These are phyloP conservation scores for Danio tinwini DNA, from an alignment of 2,797 vertebrate species.

Conservation along the genomic window DNA sequence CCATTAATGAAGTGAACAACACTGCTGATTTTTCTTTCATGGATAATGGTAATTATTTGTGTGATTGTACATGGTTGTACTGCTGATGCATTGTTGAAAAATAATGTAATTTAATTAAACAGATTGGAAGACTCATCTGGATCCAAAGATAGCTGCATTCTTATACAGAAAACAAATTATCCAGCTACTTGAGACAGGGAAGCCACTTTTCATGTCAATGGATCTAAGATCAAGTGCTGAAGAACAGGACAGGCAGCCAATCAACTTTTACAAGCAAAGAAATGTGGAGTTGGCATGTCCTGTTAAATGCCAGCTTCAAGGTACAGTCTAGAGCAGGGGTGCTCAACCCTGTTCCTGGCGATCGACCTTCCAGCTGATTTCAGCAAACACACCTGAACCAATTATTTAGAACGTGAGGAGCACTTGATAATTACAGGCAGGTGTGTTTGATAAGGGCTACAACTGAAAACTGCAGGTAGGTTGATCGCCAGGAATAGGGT, in stretches of 20 bases:
- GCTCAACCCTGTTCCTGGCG: no score
- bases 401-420: no score
- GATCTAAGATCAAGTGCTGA: constrained; percentile 14
- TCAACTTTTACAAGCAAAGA: constrained; percentile 29
- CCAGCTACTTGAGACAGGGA: constrained; percentile 19
- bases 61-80: not conserved
- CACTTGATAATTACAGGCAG: no score
- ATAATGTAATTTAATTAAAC: not conserved
- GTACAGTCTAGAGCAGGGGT: not conserved
- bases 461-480: no score
- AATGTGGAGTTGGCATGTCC: constrained; percentile 33
- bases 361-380: no score
- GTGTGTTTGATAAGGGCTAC: no score
- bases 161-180: constrained; percentile 17
- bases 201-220: constrained; percentile 27
- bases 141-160: not conserved
- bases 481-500: no score
- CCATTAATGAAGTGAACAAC: not conserved
- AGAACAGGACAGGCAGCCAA: constrained; percentile 6
- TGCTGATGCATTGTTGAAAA: not conserved
- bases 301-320: not conserved
- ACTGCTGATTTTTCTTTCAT: not conserved
- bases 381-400: no score
- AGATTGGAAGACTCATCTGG: constrained; percentile 16
- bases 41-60: constrained; percentile 2